A percentile compares a stretch with the other conserved stretches of the same genome.
These are phyloP conservation scores for Ruditapes philippinarum DNA, from an alignment of 1,140 invertebrate genomes.

Conservation along the genomic window DNA sequence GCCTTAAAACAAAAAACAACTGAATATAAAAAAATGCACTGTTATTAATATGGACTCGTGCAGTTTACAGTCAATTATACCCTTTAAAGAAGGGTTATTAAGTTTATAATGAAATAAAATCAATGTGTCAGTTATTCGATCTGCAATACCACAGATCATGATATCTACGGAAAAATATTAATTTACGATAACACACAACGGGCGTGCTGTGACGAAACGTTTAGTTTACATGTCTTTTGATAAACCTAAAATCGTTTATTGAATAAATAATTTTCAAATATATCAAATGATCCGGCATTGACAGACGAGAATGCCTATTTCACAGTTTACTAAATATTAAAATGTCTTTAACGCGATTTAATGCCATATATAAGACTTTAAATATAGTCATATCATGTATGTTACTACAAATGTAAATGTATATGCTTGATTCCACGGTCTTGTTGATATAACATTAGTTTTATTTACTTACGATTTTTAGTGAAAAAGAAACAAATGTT, in stretches of 20 bases:
- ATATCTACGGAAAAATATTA: background rate
- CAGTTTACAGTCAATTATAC: too few relatives aligned
- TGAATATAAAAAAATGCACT: too few relatives aligned
- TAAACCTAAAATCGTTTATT: background rate
- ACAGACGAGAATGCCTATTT: background rate
- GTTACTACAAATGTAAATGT: too few relatives aligned
- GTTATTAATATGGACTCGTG: too few relatives aligned
- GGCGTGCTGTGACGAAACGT: background rate
- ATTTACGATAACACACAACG: background rate
- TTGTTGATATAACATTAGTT: too few relatives aligned
- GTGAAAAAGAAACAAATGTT: too few relatives aligned
- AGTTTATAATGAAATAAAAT: too few relatives aligned
- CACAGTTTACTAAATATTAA: constrained; percentile 15
- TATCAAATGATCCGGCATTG: constrained; percentile 6
- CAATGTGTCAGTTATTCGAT: background rate
- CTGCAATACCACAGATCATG: background rate
- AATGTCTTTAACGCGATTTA: background rate
- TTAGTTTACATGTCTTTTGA: background rate
- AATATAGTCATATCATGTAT: background rate
- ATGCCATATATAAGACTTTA: background rate
- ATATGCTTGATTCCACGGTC: too few relatives aligned
- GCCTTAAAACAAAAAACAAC: too few relatives aligned
- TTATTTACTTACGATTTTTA: too few relatives aligned
- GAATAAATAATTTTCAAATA: background rate
- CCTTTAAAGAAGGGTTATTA: too few relatives aligned